These are phyloP conservation scores for Bugulina stolonifera DNA, from an alignment of 2,888 invertebrate genomes.

Conservation along the genomic window DNA sequence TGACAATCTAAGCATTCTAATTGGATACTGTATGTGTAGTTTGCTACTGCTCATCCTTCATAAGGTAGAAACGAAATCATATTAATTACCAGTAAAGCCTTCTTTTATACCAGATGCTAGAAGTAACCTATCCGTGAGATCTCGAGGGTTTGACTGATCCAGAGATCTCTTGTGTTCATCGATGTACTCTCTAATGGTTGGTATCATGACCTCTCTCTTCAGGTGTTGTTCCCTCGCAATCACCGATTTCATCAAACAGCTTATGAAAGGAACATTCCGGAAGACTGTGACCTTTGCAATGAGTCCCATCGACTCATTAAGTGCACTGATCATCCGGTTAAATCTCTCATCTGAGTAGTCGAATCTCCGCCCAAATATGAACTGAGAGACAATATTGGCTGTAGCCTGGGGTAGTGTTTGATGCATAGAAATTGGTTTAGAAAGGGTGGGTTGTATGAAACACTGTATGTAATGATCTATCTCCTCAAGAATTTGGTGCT, in stretches of 20 bases:
- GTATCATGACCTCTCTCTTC: neutral
- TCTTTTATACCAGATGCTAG: neutral
- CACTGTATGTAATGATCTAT: neutral
- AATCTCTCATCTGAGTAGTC: slow-evolving; percentile 15
- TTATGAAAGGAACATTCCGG: neutral
- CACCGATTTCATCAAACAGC: neutral
- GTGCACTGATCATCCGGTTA: neutral
- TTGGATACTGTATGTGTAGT: too few relatives aligned
- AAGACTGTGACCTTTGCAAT: neutral
- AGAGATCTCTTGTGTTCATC: neutral
- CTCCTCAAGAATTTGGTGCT: slow-evolving; percentile 17
- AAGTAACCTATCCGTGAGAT: neutral
- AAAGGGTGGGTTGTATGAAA: neutral
- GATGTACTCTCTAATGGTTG: slow-evolving; percentile 3
- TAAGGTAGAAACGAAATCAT: too few relatives aligned
- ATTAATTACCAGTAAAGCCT: neutral
- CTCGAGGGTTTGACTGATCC: neutral
- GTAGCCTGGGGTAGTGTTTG: neutral
- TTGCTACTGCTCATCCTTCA: too few relatives aligned
- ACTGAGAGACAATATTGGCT: neutral
- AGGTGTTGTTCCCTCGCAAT: neutral
- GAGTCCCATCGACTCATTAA: neutral
- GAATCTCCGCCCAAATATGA: neutral
- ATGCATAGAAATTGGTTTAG: neutral
- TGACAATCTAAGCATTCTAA: too few relatives aligned